phyloP scores from a whole-genome alignment of 2,113 vertebrate genomes.

The Spheniscus mendiculus region DNA sequence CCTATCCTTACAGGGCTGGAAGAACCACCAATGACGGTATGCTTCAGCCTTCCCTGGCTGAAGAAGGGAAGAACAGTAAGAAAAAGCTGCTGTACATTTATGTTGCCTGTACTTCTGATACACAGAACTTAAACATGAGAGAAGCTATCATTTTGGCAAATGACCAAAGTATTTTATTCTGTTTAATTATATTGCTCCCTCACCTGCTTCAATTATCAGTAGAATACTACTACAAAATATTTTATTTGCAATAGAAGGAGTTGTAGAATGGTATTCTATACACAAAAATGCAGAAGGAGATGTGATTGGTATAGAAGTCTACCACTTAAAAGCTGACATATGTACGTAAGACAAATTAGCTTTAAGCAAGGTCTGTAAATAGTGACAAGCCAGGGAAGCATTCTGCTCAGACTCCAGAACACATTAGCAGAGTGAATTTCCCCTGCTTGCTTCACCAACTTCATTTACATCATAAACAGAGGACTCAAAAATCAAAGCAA shows the following conservation, averaged over 20 bases:
- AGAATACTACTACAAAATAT: background rate
- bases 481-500: background rate
- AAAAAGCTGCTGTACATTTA: slow-evolving; percentile 14
- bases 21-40: background rate
- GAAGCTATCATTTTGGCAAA: background rate
- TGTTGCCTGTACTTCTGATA: background rate
- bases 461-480: background rate
- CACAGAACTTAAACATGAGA: background rate
- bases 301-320: background rate
- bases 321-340: background rate
- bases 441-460: background rate
- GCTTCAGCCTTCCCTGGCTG: background rate
- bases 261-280: too few relatives aligned
- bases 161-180: background rate
- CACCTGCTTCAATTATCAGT: slow-evolving; percentile 7
- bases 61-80: too few relatives aligned
- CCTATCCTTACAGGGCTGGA: background rate
- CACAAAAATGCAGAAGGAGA: too few relatives aligned
- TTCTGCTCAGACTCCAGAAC: background rate
- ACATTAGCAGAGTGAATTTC: background rate
- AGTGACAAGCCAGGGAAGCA: background rate
- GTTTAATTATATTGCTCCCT: background rate
- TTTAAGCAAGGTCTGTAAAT: background rate
- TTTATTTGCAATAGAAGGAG: background rate
- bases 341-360: background rate